Conservation (phyloP, 2,797 vertebrate species). For the Cossypha dichroa region DNA sequence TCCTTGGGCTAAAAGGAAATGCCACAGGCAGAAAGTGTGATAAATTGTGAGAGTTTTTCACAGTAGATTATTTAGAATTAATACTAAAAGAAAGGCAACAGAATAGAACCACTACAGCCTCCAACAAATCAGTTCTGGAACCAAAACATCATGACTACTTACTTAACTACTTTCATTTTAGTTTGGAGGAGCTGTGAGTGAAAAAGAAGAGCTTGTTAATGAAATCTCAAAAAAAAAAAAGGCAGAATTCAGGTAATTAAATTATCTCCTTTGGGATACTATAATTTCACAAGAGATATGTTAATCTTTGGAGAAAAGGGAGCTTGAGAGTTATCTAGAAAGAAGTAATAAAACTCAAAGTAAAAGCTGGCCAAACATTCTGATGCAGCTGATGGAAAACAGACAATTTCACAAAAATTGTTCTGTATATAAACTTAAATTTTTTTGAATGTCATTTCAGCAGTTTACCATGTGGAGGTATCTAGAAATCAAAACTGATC, state of each 20-base stretch:
- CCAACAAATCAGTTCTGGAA: background rate
- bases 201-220: background rate
- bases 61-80: constrained; percentile 41
- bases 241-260: background rate
- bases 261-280: background rate
- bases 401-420: background rate
- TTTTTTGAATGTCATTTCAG: background rate
- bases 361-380: background rate
- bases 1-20: constrained; percentile 52
- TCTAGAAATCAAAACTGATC: background rate
- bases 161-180: background rate
- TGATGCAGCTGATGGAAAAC: background rate
- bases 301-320: background rate
- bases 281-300: background rate
- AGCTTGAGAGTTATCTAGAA: background rate
- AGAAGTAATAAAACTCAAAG: background rate
- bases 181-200: background rate
- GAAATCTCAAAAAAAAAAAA: background rate
- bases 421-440: background rate
- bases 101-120: background rate
- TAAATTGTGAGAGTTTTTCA: constrained; percentile 16
- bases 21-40: constrained; percentile 40
- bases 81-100: background rate
- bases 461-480: background rate
- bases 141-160: background rate